Base-by-base conservation (phyloP, 2,888 invertebrate species). In the Brassicogethes aeneus region DNA sequence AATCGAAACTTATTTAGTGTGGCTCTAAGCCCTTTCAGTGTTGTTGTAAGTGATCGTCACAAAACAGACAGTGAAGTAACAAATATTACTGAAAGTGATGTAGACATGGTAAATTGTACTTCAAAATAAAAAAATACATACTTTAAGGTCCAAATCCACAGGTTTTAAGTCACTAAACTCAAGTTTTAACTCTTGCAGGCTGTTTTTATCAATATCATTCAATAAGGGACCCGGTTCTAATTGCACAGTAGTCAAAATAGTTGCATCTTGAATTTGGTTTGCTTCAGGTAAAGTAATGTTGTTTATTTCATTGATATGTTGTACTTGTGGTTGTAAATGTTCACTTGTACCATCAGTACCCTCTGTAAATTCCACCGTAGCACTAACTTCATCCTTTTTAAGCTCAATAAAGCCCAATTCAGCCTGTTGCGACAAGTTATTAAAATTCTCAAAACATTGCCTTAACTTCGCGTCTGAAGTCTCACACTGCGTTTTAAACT, bases 401-500 rank as follows among this genome's bases (percentile, higher is more conserved):
- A 62, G 45, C 39, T 63, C 62, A 16, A 62, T 57, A 43, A 60
- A 64, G 30, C 58, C 59, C 40, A 64, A 48, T 48, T 65, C 64
- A 5, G 61, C 53, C 8, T 59, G 51, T 23, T 61, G 38, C 16
- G 60, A 57, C 41, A 64, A 48, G 41, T 51, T 57, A 16, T 54
- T 51, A 34, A 58, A 56, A 40, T 58, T 56, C 41, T 62, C 62
- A 36, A 66, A 65, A 48, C 64, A 66, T 39, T 64, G 61, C 32
- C 65, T 50, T 35, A 69, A 52, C 44, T 64, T 66, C n/a, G 60
- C 55, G 52, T 68, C 68, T 2, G 68, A 65, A 2, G 52, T 57
- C 50, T 69, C 69, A 45, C 68, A 68, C 36, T 65, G 65, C n/a
- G 61, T 59, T 56, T 69, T 69, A 46, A 69, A 68, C 45, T 68